phyloP scores from a whole-genome alignment of 2,888 invertebrate species.

The Galeopsomyia nigrocyanea region DNA sequence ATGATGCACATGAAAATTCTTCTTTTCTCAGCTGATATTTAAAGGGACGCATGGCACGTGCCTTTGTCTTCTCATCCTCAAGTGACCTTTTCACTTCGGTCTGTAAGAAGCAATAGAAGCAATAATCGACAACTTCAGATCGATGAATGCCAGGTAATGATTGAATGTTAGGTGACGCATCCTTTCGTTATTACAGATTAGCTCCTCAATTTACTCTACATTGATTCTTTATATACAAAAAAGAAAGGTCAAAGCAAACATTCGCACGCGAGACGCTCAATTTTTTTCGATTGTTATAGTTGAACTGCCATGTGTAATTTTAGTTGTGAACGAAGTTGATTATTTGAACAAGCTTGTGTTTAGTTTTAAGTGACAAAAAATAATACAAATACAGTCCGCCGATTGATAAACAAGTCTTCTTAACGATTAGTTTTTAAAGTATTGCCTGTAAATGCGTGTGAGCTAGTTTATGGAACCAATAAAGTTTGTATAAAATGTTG shows the following conservation, averaged over 20 bases:
- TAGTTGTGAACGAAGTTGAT: conserved; percentile 1
- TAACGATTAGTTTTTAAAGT: conserved; percentile 29
- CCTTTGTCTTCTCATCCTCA: conserved; percentile 46
- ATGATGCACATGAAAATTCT: conserved; percentile 9
- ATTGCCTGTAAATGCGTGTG: conserved; percentile 33
- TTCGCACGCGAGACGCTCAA: conserved; percentile 20
- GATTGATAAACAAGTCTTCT: conserved; percentile 39
- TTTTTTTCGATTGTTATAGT: conserved; percentile 17
- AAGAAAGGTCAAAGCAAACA: neutral
- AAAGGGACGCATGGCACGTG: conserved; percentile 41
- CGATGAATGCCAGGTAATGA: too few relatives aligned
- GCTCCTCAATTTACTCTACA: too few relatives aligned
- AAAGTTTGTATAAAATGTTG: conserved; percentile 31
- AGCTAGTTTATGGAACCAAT: conserved; percentile 30
- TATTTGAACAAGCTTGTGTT: neutral
- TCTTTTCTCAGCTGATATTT: neutral
- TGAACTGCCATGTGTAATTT: conserved; percentile 26
- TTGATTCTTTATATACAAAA: too few relatives aligned
- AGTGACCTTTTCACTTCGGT: conserved; percentile 49
- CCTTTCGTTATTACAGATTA: too few relatives aligned
- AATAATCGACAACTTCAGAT: too few relatives aligned
- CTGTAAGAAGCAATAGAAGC: neutral
- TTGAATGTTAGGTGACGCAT: too few relatives aligned
- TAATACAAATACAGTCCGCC: conserved; percentile 22
- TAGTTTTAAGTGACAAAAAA: conserved; percentile 11